Evolutionary conservation across 2,888 invertebrate species (phyloP), one percentile per base, ranked within the genome.

Genomic region (Protophormia terraenovae): DNA sequence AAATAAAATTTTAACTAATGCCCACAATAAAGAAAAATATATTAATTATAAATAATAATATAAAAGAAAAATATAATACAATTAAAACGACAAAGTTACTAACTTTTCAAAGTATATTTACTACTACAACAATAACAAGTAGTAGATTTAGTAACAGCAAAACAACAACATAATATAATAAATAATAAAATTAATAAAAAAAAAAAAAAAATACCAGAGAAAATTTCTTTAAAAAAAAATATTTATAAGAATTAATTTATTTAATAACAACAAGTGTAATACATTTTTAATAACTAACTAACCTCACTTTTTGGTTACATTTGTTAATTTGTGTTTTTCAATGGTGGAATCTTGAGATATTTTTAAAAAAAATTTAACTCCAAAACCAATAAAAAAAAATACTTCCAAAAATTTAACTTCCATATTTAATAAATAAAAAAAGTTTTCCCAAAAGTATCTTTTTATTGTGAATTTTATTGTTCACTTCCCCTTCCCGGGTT

Each of bases 31-130:
- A 32, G 29, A 75, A 50, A 67, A 66, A 35, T 60, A 4, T 19
- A 22, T 45, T 58, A 45, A 41, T 58, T 7, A 29, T 32, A n/a
- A 14, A 35, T 19, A n/a, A 50, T 24, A 50, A 60, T 38, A 32
- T 50, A 41, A 14, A 41, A 62, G 29, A 67, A 53, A 55, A 29
- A 73, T 32, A 41, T 24, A 24, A 14, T 4, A 64, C 3, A 58
- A 69, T 14, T 16, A 77, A 71, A 55, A 41, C 55, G 62, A 82
- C 53, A 76, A 78, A 79, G 55, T 79, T 79, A 35, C 67, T 69
- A 73, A 69, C 22, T 45, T 79, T 47, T 19, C 32, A 55, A 41
- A 45, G 14, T 62, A n/a, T n/a, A n/a, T n/a, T n/a, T n/a, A 38
- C 27, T 45, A 58, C 62, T 38, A 47, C 71, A 66, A 58, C 62